Conservation (phyloP, 1,140 invertebrate genomes). For the Hyles euphorbiae region DNA sequence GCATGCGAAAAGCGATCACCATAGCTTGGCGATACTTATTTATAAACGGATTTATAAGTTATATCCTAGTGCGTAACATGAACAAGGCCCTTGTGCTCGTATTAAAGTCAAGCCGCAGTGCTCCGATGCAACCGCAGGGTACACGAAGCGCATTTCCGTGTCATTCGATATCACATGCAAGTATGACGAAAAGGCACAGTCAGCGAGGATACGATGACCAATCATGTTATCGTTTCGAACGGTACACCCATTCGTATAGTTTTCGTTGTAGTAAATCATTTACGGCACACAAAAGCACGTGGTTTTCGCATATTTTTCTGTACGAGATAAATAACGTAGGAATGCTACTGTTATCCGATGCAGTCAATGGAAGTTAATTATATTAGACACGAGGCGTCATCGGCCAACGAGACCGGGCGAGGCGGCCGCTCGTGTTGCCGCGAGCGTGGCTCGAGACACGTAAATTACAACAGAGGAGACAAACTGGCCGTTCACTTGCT, state of each 20-base stretch:
- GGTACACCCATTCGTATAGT: slow-evolving; percentile 2
- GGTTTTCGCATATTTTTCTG: slow-evolving; percentile 28
- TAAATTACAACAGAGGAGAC: slow-evolving; percentile 46
- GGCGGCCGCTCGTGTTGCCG: slow-evolving; percentile 9
- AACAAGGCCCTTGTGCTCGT: slow-evolving; percentile 7
- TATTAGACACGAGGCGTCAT: slow-evolving; percentile 41
- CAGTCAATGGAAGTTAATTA: slow-evolving; percentile 57
- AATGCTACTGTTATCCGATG: slow-evolving; percentile 27
- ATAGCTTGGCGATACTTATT: slow-evolving; percentile 1
- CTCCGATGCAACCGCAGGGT: slow-evolving; percentile 38
- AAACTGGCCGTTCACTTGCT: slow-evolving; percentile 40
- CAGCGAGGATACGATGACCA: slow-evolving; percentile 3
- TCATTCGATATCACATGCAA: slow-evolving; percentile 24
- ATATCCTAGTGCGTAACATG: slow-evolving; percentile 5
- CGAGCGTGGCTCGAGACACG: slow-evolving; percentile 28
- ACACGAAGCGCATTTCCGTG: slow-evolving; percentile 47
- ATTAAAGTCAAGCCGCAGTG: slow-evolving; percentile 19
- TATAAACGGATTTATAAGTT: neutral
- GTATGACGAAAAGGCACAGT: slow-evolving; percentile 1
- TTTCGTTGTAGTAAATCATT: no score
- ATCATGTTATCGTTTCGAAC: neutral
- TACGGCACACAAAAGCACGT: slow-evolving; percentile 19
- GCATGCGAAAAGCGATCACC: slow-evolving; percentile 7
- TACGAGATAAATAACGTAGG: slow-evolving; percentile 39
- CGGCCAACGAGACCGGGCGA: slow-evolving; percentile 17